Evolutionary conservation across 2,113 vertebrate genomes (phyloP).

Genomic region (Actenoides hombroni): DNA sequence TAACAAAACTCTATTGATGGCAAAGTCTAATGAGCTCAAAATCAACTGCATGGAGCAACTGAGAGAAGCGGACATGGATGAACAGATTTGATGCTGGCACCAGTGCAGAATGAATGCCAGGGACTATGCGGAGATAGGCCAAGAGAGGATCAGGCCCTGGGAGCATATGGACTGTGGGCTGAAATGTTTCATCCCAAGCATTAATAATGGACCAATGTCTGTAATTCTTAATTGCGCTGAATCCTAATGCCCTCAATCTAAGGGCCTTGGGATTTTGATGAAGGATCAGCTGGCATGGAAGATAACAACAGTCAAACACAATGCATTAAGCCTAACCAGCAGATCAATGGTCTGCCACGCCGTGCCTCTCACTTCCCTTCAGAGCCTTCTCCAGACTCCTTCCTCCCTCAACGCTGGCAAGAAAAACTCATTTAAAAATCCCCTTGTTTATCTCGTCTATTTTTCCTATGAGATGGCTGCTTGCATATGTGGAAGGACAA

Average conservation of each 20-base stretch:
- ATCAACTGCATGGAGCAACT: not conserved
- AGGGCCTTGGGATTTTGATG: slow-evolving; percentile 17
- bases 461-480: not conserved
- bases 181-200: slow-evolving; percentile 25
- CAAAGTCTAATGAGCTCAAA: not conserved
- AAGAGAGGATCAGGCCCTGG: slow-evolving; percentile 30
- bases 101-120: slow-evolving; percentile 29
- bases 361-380: not conserved
- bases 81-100: slow-evolving; percentile 56
- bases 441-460: slow-evolving; percentile 1
- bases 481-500: not conserved
- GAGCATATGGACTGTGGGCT: slow-evolving; percentile 54
- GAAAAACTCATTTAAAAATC: not conserved
- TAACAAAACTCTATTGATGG: not conserved
- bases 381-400: slow-evolving; percentile 1
- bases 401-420: not conserved
- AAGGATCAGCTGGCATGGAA: slow-evolving; percentile 42
- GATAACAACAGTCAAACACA: not conserved
- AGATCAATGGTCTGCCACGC: not conserved
- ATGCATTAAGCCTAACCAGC: slow-evolving; percentile 4
- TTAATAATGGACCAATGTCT: slow-evolving; percentile 48
- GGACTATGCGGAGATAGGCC: not conserved
- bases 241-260: slow-evolving; percentile 33
- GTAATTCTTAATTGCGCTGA: slow-evolving; percentile 53
- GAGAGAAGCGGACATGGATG: not conserved